Conservation (phyloP, 2,888 invertebrate genomes). For the Rhodophaea formosa region DNA sequence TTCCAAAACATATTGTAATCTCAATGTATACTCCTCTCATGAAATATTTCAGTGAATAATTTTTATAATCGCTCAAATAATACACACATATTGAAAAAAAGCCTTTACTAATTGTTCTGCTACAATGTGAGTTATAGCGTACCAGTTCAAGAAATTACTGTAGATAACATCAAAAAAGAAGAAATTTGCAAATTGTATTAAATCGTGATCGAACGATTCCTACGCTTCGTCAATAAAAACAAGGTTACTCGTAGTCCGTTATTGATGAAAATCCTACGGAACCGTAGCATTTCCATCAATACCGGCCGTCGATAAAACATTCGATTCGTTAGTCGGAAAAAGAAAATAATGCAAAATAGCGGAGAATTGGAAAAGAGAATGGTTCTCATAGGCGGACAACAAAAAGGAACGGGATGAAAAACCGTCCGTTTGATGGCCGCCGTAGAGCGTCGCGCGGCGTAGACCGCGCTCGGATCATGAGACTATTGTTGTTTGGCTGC, state of each 20-base stretch:
- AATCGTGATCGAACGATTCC: slow-evolving; percentile 1
- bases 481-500: slow-evolving; percentile 62
- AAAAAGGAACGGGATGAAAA: slow-evolving; percentile 69
- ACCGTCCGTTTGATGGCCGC: slow-evolving; percentile 63
- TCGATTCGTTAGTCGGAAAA: slow-evolving; percentile 74
- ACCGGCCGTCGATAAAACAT: slow-evolving; percentile 60
- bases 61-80: too few relatives aligned
- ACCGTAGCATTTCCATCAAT: slow-evolving; percentile 14
- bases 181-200: not conserved
- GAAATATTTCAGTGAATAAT: too few relatives aligned
- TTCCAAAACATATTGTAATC: too few relatives aligned
- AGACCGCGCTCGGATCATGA: slow-evolving; percentile 38
- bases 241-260: not conserved
- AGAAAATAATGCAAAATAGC: slow-evolving; percentile 70
- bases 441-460: slow-evolving; percentile 42
- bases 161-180: not conserved
- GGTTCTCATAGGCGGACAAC: slow-evolving; percentile 69
- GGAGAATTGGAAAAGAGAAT: slow-evolving; percentile 61
- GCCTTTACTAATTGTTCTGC: too few relatives aligned
- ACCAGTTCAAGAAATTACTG: too few relatives aligned
- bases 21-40: too few relatives aligned
- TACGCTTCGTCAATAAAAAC: not conserved
- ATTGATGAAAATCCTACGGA: slow-evolving; percentile 3
- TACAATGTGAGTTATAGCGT: too few relatives aligned
- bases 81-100: too few relatives aligned